Evolutionary conservation across 2,113 vertebrate species (phyloP), one percentile per base, ranked within the genome.

Genomic region (Phocoena phocoena): DNA sequence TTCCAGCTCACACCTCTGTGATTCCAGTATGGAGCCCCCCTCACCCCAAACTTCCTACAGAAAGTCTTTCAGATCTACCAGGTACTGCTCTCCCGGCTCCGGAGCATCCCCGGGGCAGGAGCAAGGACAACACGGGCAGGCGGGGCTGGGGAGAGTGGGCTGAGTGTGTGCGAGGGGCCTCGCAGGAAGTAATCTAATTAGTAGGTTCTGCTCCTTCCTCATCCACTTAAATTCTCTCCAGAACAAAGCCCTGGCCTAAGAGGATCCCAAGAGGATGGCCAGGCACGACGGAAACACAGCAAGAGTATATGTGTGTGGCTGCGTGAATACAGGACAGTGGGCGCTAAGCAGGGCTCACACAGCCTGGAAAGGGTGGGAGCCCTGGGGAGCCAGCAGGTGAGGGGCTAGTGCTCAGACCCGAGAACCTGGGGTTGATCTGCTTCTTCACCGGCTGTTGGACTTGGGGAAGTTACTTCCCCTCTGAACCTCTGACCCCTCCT

Each of bases 51-150:
- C 44, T 58, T n/a, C 38, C 60, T 50, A 60, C 38, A 58, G 26
- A 73, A 36, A 89, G 38, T 12, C 73, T 83, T 58, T 60, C 53
- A 62, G 41, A 28, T n/a, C 21, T 20, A 3, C 44, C 58, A 38
- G 25, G 2, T 3, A 3, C 18, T 11, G 47, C 6, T 3, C 17
- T 4, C n/a, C 33, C n/a, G 13, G 1, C 33, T 2, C 3, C 25
- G 26, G 31, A 73, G 62, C 76, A 9, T 1, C 88, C 25, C 62
- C 36, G 38, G 36, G 28, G 26, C 33, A n/a, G n/a, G 5, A 91
- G 38, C 21, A 15, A 7, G 50, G 14, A 26, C 13, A 5, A 4
- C 12, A 38, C 3, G 53, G 17, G 38, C 41, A 25, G 50, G 76
- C 6, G 33, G 50, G 31, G 18, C 73, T 28, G 44, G 38, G 36